Evolutionary conservation across 2,888 invertebrate genomes (phyloP).

Genomic region (Sarcophaga carnaria): DNA sequence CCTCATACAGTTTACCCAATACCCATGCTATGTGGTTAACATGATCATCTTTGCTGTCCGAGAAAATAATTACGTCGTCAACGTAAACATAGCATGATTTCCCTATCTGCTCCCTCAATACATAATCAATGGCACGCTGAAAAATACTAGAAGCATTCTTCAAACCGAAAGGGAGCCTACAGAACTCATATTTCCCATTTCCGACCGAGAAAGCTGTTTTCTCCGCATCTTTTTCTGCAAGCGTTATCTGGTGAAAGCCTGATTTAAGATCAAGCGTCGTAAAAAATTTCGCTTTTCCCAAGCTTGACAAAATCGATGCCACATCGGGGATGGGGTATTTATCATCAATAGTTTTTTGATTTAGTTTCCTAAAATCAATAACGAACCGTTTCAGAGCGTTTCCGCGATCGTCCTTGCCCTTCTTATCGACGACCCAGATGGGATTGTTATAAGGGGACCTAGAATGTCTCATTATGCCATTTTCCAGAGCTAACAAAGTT

Average conservation of each 20-base stretch:
- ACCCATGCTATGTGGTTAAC: slow-evolving; percentile 48
- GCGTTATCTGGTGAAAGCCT: slow-evolving; percentile 15
- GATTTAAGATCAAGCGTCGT: too few relatives aligned
- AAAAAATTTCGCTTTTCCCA: too few relatives aligned
- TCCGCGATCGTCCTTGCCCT: background rate
- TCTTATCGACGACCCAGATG: slow-evolving; percentile 38
- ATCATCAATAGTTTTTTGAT: slow-evolving; percentile 22
- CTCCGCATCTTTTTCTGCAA: slow-evolving; percentile 3
- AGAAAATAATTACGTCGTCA: slow-evolving; percentile 58
- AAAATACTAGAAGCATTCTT: slow-evolving; percentile 55
- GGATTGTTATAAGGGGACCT: slow-evolving; percentile 48
- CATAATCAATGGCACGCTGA: slow-evolving; percentile 50
- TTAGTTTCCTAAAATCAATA: slow-evolving; percentile 45
- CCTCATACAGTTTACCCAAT: slow-evolving; percentile 44
- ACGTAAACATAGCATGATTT: slow-evolving; percentile 46
- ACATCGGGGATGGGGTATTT: slow-evolving; percentile 9
- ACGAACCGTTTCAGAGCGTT: slow-evolving; percentile 31
- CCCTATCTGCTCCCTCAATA: slow-evolving; percentile 45
- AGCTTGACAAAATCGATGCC: too few relatives aligned
- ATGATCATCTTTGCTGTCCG: slow-evolving; percentile 41
- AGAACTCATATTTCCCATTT: slow-evolving; percentile 66
- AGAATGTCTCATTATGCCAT: slow-evolving; percentile 51
- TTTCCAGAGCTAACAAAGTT: background rate
- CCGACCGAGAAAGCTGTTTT: slow-evolving; percentile 34
- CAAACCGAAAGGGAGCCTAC: slow-evolving; percentile 48